Evolutionary conservation across 23 tunicate species (phyloP).

Genomic region (Trididemnum miniatum): DNA sequence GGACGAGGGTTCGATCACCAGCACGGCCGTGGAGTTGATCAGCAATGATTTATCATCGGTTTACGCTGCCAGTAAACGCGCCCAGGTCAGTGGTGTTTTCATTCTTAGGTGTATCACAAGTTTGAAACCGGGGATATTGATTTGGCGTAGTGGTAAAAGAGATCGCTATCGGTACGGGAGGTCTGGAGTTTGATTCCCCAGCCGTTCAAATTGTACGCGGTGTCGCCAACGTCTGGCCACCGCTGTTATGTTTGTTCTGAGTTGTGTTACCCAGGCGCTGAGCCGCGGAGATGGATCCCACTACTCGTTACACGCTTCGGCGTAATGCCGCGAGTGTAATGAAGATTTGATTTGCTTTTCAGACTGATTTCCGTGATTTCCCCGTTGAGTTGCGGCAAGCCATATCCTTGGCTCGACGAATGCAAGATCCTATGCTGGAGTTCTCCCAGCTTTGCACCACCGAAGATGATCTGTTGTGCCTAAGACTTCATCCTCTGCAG

Average conservation of each 20-base stretch:
- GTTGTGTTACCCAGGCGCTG: no score
- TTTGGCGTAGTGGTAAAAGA: no score
- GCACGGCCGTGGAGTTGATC: slow-evolving; percentile 75
- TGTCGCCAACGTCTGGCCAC: no score
- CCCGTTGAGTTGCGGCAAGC: slow-evolving; percentile 87
- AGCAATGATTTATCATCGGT: slow-evolving; percentile 73
- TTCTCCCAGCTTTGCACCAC: slow-evolving; percentile 92
- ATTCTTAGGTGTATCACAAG: no score
- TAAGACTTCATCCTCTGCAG: slow-evolving; percentile 82
- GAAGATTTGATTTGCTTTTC: not conserved
- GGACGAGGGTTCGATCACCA: slow-evolving; percentile 62
- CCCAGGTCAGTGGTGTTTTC: slow-evolving; percentile 77
- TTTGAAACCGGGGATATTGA: no score
- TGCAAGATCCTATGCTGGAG: slow-evolving; percentile 93
- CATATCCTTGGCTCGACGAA: slow-evolving; percentile 80
- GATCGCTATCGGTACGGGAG: no score
- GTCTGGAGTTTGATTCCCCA: no score
- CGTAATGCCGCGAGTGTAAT: no score
- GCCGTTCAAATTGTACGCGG: no score
- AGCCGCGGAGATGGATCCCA: no score
- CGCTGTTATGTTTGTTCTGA: no score
- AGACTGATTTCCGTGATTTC: slow-evolving; percentile 92
- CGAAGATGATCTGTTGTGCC: slow-evolving; percentile 83
- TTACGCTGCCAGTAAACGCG: slow-evolving; percentile 70
- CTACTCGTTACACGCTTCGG: no score